Evolutionary conservation across 2,888 invertebrate genomes (phyloP).

Genomic region (Dynastes hyllus): DNA sequence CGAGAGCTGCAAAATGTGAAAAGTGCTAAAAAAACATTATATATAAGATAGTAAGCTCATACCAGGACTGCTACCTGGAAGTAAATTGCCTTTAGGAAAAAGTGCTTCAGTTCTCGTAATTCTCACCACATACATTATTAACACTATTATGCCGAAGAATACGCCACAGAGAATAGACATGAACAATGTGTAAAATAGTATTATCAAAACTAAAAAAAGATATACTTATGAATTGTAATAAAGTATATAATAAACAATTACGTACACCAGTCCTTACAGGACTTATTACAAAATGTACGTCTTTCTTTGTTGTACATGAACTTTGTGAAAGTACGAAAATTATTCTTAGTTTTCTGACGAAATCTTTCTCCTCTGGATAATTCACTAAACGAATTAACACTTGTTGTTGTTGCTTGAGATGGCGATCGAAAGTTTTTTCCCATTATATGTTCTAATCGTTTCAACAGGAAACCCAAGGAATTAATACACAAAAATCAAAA

Average conservation of each 20-base stretch:
- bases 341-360: slow-evolving; percentile 24
- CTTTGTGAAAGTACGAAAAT: slow-evolving; percentile 62
- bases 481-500: not conserved
- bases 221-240: not conserved
- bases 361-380: slow-evolving; percentile 27
- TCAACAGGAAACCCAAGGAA: no score
- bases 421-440: slow-evolving; percentile 48
- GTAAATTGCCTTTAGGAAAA: slow-evolving; percentile 34
- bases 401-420: slow-evolving; percentile 46
- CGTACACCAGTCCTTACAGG: slow-evolving; percentile 74
- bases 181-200: slow-evolving; percentile 51
- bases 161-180: slow-evolving; percentile 50
- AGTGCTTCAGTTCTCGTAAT: slow-evolving; percentile 15
- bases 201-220: slow-evolving; percentile 26
- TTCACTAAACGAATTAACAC: slow-evolving; percentile 30
- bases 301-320: slow-evolving; percentile 72
- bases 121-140: slow-evolving; percentile 41
- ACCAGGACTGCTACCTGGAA: slow-evolving; percentile 49
- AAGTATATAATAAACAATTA: not conserved
- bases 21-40: slow-evolving; percentile 6
- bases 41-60: slow-evolving; percentile 2
- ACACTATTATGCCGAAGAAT: slow-evolving; percentile 47
- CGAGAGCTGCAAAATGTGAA: slow-evolving; percentile 44
- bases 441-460: slow-evolving; percentile 8
- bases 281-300: slow-evolving; percentile 72